Evolutionary conservation across 2,888 invertebrate species (phyloP), one percentile per base, ranked within the genome.

Genomic region (Oegoconia quadripuncta): DNA sequence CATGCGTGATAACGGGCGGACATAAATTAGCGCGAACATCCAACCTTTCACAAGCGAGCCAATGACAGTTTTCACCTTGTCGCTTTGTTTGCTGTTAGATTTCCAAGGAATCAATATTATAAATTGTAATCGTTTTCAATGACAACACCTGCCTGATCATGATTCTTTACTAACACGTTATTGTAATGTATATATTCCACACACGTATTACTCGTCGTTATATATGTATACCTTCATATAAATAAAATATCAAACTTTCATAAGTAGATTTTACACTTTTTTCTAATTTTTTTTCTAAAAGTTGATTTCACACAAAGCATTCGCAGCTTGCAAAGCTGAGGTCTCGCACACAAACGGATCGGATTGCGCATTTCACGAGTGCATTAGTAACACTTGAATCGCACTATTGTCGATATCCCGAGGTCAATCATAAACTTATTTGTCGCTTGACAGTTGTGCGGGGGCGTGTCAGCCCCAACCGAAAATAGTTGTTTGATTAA

Each of bases 401-500:
- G 52, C 48, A 51, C 50, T 48, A 58, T 60, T 59, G 55, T 59
- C 51, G 49, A 50, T 54, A 45, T 46, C 48, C 51, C 30, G 52
- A 72, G 80, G 81, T 83, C 77, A 79, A 83, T 83, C 82, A 79
- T 74, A 75, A 71, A 70, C 59, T 67, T 64, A 64, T 79, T 78
- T 75, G 76, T 74, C 60, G 58, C 44, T 49, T 69, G 79, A 79
- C 82, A 77, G 74, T 74, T 72, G 70, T 76, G 77, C 71, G 80
- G 70, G 72, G 65, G 70, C 64, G 48, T 26, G 23, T 30, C 6
- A 13, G 27, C 27, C 14, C 13, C 44, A 34, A 18, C 23, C 23
- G 32, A 59, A 67, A 80, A 79, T 80, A 78, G 77, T 77, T 81
- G 82, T 84, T 84, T 84, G 86, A 86, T 87, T 79, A 82, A 76